phyloP scores from a whole-genome alignment of 2,888 invertebrate genomes.

The Galeruca laticollis region DNA sequence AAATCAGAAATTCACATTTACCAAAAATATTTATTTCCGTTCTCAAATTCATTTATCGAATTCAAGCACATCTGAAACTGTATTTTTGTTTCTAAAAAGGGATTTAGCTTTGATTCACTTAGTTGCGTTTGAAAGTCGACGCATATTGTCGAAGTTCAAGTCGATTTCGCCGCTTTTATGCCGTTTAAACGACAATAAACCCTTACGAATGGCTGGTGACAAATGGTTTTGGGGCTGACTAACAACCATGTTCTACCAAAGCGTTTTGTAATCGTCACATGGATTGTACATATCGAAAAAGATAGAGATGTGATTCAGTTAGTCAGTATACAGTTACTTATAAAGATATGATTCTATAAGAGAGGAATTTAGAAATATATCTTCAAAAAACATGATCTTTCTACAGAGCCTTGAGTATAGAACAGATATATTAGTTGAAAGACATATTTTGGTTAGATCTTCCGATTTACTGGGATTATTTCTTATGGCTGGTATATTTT shows the following conservation, averaged over 20 bases:
- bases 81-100: constrained; percentile 29
- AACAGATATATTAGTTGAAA: too few relatives aligned
- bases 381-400: too few relatives aligned
- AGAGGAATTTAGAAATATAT: too few relatives aligned
- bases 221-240: constrained; percentile 54
- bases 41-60: too few relatives aligned
- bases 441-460: too few relatives aligned
- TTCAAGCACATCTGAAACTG: too few relatives aligned
- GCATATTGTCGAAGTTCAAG: constrained; percentile 47
- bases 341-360: not conserved
- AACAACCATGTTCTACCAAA: constrained; percentile 51
- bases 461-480: too few relatives aligned
- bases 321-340: not conserved
- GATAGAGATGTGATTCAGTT: constrained; percentile 16
- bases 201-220: constrained; percentile 52
- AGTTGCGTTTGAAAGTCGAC: constrained; percentile 39
- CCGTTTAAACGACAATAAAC: constrained; percentile 50
- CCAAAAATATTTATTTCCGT: too few relatives aligned
- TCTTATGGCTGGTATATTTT: too few relatives aligned
- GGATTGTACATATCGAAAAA: constrained; percentile 39
- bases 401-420: too few relatives aligned
- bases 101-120: constrained; percentile 40
- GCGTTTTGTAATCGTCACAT: constrained; percentile 52
- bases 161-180: constrained; percentile 49
- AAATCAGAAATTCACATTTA: too few relatives aligned